Percentiles rank a stretch among this genome's conserved stretches.
Conservation (phyloP, 2,797 vertebrate species). For the Pantherophis alleghaniensis region DNA sequence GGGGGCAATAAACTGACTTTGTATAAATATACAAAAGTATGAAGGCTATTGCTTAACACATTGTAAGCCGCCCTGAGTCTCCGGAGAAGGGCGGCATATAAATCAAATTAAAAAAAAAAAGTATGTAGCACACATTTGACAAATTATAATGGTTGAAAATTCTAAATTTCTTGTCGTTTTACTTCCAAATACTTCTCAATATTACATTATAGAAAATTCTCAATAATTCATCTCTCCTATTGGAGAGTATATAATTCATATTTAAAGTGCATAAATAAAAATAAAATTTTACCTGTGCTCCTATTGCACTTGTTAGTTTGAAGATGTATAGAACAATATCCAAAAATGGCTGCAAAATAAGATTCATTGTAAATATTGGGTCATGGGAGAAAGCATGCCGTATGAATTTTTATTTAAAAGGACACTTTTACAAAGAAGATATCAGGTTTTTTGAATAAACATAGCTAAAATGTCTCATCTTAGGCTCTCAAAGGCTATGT, state of each 20-base stretch:
- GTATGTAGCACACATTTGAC: neutral
- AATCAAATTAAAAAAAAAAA: neutral
- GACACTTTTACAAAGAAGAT: neutral
- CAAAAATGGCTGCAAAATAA: conserved; percentile 86
- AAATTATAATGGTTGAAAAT: neutral
- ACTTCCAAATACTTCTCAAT: neutral
- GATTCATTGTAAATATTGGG: conserved; percentile 36
- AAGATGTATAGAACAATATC: conserved; percentile 97
- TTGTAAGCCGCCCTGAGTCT: too few species aligned
- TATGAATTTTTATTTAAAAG: neutral
- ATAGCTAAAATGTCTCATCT: neutral
- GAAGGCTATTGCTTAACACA: too few species aligned
- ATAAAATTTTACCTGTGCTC: conserved; percentile 84
- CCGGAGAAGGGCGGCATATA: too few species aligned
- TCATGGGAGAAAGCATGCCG: neutral
- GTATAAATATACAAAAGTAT: too few species aligned
- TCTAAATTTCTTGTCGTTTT: neutral
- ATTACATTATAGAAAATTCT: neutral
- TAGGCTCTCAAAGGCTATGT: neutral
- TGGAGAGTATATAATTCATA: neutral
- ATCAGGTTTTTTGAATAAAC: neutral
- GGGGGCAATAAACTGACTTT: too few species aligned
- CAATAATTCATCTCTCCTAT: neutral
- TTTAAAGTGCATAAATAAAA: neutral
- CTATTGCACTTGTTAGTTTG: conserved; percentile 93